Evolutionary conservation across 2,113 vertebrate species (phyloP).

Genomic region (Oryzias javanicus): DNA sequence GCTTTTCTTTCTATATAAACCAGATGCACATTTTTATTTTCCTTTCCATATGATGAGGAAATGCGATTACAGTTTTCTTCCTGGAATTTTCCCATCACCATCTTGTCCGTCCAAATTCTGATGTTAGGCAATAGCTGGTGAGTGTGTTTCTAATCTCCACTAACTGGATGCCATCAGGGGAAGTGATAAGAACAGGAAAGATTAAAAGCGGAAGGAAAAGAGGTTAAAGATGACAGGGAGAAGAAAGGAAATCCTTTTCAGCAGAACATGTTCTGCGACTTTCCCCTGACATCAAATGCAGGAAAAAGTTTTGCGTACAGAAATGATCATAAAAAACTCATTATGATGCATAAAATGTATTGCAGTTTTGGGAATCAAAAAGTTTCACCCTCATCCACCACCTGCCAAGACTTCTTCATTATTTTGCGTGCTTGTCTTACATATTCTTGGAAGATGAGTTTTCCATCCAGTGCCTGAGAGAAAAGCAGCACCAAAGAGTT

Average conservation of each 20-base stretch:
- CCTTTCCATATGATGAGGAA: conserved; percentile 23
- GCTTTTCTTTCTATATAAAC: conserved; percentile 9
- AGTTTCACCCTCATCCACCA: neutral
- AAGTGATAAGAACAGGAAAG: conserved; percentile 38
- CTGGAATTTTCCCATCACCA: conserved; percentile 53
- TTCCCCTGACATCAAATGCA: conserved; percentile 1
- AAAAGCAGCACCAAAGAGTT: neutral
- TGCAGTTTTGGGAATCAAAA: no score
- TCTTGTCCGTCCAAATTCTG: conserved; percentile 15
- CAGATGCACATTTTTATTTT: conserved; percentile 32
- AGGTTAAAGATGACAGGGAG: conserved; percentile 5
- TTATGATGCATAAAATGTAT: no score
- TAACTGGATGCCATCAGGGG: conserved; percentile 16
- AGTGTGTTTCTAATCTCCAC: conserved; percentile 49
- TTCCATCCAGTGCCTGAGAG: neutral
- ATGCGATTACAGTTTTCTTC: conserved; percentile 34
- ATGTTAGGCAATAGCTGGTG: conserved; percentile 33
- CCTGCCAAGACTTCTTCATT: neutral
- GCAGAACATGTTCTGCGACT: conserved; percentile 9
- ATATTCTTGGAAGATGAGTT: neutral
- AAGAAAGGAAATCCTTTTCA: conserved; percentile 24
- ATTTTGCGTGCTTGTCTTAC: neutral
- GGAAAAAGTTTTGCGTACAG: neutral
- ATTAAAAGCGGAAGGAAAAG: conserved; percentile 21
- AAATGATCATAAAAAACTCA: no score